phyloP scores from a whole-genome alignment of 2,797 vertebrate genomes.

The Labeo calbasu region DNA sequence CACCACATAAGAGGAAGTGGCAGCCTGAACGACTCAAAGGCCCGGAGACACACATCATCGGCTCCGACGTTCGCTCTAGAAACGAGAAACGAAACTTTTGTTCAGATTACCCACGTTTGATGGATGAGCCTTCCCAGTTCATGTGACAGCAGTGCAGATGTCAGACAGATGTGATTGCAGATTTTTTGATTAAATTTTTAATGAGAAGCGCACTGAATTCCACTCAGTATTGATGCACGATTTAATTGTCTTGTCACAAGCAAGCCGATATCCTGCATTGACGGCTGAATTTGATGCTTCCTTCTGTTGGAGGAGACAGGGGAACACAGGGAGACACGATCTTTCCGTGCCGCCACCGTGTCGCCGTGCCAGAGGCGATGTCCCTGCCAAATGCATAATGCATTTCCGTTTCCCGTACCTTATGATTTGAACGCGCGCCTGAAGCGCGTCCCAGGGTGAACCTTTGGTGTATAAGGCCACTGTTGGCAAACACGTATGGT shows the following conservation, averaged over 20 bases:
- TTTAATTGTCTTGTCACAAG: slow-evolving; percentile 71
- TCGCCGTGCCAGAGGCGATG: slow-evolving; percentile 27
- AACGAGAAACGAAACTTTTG: slow-evolving; percentile 33
- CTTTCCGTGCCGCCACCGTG: slow-evolving; percentile 52
- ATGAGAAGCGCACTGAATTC: slow-evolving; percentile 63
- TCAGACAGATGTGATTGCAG: slow-evolving; percentile 64
- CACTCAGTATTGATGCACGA: slow-evolving; percentile 57
- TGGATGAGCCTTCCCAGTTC: slow-evolving; percentile 53
- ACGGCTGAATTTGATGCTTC: slow-evolving; percentile 69
- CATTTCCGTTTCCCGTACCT: slow-evolving; percentile 45
- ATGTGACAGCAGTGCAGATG: slow-evolving; percentile 63
- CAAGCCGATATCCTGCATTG: slow-evolving; percentile 62
- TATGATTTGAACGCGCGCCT: background rate
- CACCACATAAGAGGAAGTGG: background rate
- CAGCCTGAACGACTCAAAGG: slow-evolving; percentile 14
- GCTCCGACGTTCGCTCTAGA: background rate
- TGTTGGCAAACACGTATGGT: background rate
- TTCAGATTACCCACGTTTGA: slow-evolving; percentile 53
- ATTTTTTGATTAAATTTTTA: slow-evolving; percentile 69
- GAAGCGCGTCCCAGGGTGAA: background rate
- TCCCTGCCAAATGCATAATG: slow-evolving; percentile 42
- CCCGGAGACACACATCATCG: background rate
- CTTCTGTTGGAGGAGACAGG: slow-evolving; percentile 68
- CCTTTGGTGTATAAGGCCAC: background rate
- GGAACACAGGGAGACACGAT: slow-evolving; percentile 50